Percentiles rank a stretch among this genome's conserved stretches.
These are phyloP conservation scores for Drosophila pruinosa DNA, from an alignment of 1,140 invertebrate genomes.

Conservation along the genomic window DNA sequence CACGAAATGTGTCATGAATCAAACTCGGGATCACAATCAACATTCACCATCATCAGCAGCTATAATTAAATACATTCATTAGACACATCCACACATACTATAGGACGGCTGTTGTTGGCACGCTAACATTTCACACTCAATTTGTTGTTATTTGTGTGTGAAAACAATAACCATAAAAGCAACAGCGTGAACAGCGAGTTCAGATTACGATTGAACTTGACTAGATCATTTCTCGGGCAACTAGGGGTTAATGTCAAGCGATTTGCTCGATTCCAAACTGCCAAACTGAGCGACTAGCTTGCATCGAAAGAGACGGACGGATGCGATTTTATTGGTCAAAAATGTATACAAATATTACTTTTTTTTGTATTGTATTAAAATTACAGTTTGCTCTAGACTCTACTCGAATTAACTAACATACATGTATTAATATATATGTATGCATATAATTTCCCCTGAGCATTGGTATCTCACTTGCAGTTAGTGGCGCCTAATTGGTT, in stretches of 20 bases:
- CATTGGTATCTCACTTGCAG: neutral
- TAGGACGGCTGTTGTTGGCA: too few species aligned
- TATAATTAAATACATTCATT: neutral
- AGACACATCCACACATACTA: neutral
- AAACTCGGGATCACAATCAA: neutral
- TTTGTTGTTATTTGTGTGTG: neutral
- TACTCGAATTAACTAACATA: neutral
- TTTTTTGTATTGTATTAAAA: too few species aligned
- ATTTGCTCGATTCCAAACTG: too few species aligned
- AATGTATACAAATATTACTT: too few species aligned
- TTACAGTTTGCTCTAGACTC: too few species aligned
- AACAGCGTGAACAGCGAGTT: neutral
- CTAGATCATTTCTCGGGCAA: too few species aligned
- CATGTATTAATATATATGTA: neutral
- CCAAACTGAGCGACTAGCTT: too few species aligned
- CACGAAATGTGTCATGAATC: conserved; percentile 11
- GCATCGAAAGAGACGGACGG: too few species aligned
- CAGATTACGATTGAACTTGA: neutral
- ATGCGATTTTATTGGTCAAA: too few species aligned
- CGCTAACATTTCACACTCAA: neutral
- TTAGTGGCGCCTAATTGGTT: neutral
- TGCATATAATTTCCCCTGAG: neutral
- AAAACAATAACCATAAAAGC: neutral
- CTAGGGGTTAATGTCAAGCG: too few species aligned
- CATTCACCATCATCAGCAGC: neutral